phyloP scores from a whole-genome alignment of 92 coral and sea anemone species.

The Actinernus sp. region DNA sequence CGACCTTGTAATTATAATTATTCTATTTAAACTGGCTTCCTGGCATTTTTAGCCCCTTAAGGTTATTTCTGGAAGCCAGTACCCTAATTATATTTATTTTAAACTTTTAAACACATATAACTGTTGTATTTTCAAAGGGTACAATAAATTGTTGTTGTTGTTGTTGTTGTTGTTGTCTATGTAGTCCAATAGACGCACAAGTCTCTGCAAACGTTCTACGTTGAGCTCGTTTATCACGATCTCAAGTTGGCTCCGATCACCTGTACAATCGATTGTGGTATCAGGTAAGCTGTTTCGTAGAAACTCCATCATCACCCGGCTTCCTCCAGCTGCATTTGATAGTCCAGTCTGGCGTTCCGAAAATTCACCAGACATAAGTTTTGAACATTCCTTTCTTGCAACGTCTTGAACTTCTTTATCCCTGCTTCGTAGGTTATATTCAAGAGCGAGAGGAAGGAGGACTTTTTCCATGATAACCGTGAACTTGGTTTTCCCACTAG shows the following conservation, averaged over 20 bases:
- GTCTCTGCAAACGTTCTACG: slow-evolving; percentile 15
- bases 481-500: slow-evolving; percentile 5
- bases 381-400: slow-evolving; percentile 1
- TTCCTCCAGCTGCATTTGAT: too few species aligned
- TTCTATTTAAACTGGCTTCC: too few species aligned
- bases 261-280: not conserved
- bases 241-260: not conserved
- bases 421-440: slow-evolving; percentile 25
- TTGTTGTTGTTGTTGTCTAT: too few species aligned
- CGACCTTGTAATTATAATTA: too few species aligned
- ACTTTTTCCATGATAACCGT: slow-evolving; percentile 13
- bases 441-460: slow-evolving; percentile 47
- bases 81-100: too few species aligned
- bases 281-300: not conserved
- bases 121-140: too few species aligned
- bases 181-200: slow-evolving; percentile 15
- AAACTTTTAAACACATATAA: too few species aligned
- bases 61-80: too few species aligned
- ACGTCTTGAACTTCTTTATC: slow-evolving; percentile 7
- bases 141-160: too few species aligned
- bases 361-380: not conserved
- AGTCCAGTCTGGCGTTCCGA: too few species aligned
- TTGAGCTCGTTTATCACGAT: slow-evolving; percentile 19
- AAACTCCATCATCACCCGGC: not conserved
- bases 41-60: too few species aligned